Evolutionary conservation across 2,888 invertebrate species (phyloP).

Genomic region (Tricholauxania praeusta): DNA sequence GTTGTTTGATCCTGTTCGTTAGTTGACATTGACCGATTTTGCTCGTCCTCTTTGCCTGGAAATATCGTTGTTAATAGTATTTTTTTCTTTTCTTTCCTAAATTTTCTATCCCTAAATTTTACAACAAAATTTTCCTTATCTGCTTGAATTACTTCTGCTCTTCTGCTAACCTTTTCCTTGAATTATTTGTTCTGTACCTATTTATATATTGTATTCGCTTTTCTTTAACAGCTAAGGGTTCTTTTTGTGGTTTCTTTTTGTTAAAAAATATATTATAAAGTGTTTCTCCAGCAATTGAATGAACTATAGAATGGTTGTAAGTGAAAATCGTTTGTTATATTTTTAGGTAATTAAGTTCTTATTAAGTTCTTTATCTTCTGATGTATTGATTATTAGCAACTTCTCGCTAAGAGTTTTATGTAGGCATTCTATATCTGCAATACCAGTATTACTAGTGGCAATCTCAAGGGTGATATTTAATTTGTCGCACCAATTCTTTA

Average conservation of each 20-base stretch:
- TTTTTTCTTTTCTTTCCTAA: slow-evolving; percentile 34
- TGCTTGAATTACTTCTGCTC: slow-evolving; percentile 24
- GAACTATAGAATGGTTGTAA: slow-evolving; percentile 31
- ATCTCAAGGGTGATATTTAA: slow-evolving; percentile 38
- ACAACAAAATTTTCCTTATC: slow-evolving; percentile 38
- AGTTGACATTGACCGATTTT: too few species aligned
- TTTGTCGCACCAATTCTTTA: slow-evolving; percentile 36
- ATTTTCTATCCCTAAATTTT: slow-evolving; percentile 39
- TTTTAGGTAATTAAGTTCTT: too few species aligned
- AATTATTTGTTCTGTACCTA: slow-evolving; percentile 30
- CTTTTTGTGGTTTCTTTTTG: too few species aligned
- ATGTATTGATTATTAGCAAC: slow-evolving; percentile 34
- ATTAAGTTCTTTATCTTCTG: slow-evolving; percentile 32
- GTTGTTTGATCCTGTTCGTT: too few species aligned
- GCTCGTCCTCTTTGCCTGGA: too few species aligned
- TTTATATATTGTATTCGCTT: slow-evolving; percentile 35
- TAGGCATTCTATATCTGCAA: slow-evolving; percentile 41
- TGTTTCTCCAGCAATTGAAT: slow-evolving; percentile 28
- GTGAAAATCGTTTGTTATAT: slow-evolving; percentile 31
- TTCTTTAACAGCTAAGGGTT: slow-evolving; percentile 19
- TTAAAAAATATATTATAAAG: slow-evolving; percentile 38
- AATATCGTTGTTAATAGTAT: too few species aligned
- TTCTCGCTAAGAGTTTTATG: too few species aligned
- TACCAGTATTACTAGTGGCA: slow-evolving; percentile 41
- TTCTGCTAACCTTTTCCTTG: slow-evolving; percentile 37